phyloP scores from a whole-genome alignment of 2,888 invertebrate genomes.

The Caenorhabditis sp. region DNA sequence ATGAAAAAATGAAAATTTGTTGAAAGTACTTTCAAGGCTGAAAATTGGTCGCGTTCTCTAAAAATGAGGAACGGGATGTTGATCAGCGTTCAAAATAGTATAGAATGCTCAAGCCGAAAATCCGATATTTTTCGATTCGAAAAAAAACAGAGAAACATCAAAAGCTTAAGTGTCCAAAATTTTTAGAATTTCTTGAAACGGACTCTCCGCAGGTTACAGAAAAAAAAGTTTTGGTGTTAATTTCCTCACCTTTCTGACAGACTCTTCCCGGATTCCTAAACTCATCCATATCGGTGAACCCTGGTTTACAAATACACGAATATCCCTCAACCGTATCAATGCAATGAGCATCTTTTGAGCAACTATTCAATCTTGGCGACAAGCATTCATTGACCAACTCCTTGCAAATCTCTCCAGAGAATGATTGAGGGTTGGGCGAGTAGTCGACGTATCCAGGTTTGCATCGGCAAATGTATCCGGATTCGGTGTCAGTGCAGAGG shows the following conservation, averaged over 20 bases:
- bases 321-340: constrained; percentile 69
- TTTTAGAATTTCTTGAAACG: too few relatives aligned
- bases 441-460: constrained; percentile 70
- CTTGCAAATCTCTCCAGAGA: constrained; percentile 66
- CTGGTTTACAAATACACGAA: constrained; percentile 63
- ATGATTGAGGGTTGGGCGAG: constrained; percentile 69
- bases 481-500: constrained; percentile 68
- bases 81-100: too few relatives aligned
- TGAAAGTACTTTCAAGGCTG: neutral
- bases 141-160: too few relatives aligned
- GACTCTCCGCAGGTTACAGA: too few relatives aligned
- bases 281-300: constrained; percentile 69
- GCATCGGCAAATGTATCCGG: constrained; percentile 69
- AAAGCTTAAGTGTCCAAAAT: too few relatives aligned
- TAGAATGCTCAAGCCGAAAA: too few relatives aligned
- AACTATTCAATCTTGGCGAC: constrained; percentile 57
- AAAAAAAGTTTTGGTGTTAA: too few relatives aligned
- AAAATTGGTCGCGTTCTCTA: neutral
- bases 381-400: constrained; percentile 68
- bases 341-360: constrained; percentile 67
- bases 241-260: constrained; percentile 58
- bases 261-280: constrained; percentile 69
- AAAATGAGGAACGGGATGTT: too few relatives aligned
- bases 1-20: neutral
- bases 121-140: too few relatives aligned